A percentile compares a stretch with the other conserved stretches of the same genome.
Evolutionary conservation across 2,113 vertebrate species (phyloP).

Genomic region (Pituophis catenifer): DNA sequence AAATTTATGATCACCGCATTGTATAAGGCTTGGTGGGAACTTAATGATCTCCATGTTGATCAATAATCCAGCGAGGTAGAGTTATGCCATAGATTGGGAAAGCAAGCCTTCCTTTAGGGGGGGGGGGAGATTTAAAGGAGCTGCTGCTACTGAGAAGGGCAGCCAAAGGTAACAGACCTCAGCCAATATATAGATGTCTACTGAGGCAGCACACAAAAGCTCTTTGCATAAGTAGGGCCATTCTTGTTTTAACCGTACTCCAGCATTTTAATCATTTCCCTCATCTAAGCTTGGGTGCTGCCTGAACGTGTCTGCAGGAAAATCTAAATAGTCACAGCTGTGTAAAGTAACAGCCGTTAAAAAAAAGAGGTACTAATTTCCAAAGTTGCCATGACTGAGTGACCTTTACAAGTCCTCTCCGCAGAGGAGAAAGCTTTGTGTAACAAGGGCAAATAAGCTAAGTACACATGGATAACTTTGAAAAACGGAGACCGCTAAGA

Average conservation of each 20-base stretch:
- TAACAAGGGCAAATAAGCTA: not conserved
- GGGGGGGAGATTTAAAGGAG: not conserved
- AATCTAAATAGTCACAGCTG: not conserved
- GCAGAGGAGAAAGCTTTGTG: not conserved
- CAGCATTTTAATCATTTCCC: not conserved
- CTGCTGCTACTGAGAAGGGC: not conserved
- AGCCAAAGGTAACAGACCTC: not conserved
- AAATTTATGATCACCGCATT: not conserved
- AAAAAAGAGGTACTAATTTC: not conserved
- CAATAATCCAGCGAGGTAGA: conserved; percentile 4
- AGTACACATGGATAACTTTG: not conserved
- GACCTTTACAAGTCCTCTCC: not conserved
- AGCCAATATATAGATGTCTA: not conserved
- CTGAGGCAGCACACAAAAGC: conserved; percentile 1
- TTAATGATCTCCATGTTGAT: conserved; percentile 23
- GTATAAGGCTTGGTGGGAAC: conserved; percentile 6
- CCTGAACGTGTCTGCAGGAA: not conserved
- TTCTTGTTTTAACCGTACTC: not conserved
- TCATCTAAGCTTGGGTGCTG: not conserved
- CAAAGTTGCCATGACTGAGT: not conserved
- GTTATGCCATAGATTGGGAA: conserved; percentile 15
- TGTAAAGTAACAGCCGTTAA: not conserved
- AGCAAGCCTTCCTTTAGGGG: not conserved
- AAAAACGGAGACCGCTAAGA: not conserved
- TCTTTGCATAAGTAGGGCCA: not conserved